Percentiles rank a stretch among this genome's conserved stretches.
phyloP scores from a whole-genome alignment of 2,113 vertebrate species.

The Edolisoma coerulescens region DNA sequence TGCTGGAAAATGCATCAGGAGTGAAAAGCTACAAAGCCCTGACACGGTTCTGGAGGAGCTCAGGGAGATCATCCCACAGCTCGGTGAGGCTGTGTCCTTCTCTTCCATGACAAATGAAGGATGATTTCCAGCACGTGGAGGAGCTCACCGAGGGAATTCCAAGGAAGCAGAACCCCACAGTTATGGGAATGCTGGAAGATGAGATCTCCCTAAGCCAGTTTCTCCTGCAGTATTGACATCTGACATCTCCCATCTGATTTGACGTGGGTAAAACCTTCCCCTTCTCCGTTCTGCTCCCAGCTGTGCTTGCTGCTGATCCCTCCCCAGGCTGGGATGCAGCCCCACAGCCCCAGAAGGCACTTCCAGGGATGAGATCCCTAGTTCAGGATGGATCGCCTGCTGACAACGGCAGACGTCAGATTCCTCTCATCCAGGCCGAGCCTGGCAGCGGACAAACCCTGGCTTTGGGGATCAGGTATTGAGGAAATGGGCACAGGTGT shows the following conservation, averaged over 20 bases:
- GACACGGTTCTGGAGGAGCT: rapidly evolving
- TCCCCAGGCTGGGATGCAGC: neutral
- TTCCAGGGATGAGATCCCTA: neutral
- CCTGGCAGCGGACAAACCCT: neutral
- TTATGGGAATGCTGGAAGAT: neutral
- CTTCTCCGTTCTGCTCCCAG: neutral
- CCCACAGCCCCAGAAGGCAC: neutral
- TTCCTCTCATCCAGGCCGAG: neutral
- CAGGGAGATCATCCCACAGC: neutral
- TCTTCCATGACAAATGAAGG: too few relatives aligned
- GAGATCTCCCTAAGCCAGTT: neutral
- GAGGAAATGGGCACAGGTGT: neutral
- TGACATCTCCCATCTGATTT: neutral
- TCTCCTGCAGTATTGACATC: neutral
- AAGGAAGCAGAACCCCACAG: neutral
- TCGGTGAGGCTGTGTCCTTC: too few relatives aligned
- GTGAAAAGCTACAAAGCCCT: neutral
- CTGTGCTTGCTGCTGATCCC: neutral
- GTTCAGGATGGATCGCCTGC: neutral
- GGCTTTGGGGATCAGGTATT: neutral
- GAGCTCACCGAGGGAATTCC: neutral
- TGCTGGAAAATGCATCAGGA: neutral
- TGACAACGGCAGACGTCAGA: neutral
- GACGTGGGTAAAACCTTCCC: neutral
- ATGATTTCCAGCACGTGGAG: neutral